These are phyloP conservation scores for Melolontha melolontha DNA, from an alignment of 2,888 invertebrate species.

Conservation along the genomic window DNA sequence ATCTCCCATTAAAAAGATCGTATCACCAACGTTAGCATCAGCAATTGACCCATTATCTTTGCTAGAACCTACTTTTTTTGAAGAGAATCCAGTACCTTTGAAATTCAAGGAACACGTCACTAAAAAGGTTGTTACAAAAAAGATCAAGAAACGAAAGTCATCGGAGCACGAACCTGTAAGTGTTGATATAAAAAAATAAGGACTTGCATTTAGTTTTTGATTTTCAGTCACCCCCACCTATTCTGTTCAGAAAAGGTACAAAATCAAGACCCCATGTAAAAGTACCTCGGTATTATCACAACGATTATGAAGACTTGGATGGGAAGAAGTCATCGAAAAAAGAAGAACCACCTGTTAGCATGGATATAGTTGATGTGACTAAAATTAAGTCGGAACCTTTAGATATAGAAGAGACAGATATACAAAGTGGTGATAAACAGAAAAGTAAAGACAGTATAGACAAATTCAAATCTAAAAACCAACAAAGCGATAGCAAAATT, in stretches of 20 bases:
- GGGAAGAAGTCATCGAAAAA: conserved; percentile 11
- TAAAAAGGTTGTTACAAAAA: conserved; percentile 48
- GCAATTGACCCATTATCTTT: conserved; percentile 56
- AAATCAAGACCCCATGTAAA: conserved; percentile 63
- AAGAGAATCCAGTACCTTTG: conserved; percentile 46
- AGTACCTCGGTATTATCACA: conserved; percentile 62
- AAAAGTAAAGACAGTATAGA: conserved; percentile 5
- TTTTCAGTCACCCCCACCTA: conserved; percentile 60
- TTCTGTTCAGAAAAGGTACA: conserved; percentile 61
- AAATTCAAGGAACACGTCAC: conserved; percentile 38
- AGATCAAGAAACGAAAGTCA: conserved; percentile 51
- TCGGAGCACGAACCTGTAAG: conserved; percentile 52
- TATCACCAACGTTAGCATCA: conserved; percentile 34
- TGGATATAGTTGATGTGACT: conserved; percentile 42
- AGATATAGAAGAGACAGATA: conserved; percentile 54
- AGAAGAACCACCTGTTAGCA: neutral
- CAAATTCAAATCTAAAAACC: conserved; percentile 2
- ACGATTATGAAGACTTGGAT: conserved; percentile 52
- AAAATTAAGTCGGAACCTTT: conserved; percentile 62
- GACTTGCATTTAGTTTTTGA: neutral
- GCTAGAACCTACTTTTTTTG: conserved; percentile 60
- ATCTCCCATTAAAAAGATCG: conserved; percentile 34
- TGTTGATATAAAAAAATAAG: neutral
- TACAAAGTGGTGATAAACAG: conserved; percentile 27
- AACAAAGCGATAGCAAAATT: neutral